Conservation (phyloP, 2,797 vertebrate species). For the Alcedo atthis region DNA sequence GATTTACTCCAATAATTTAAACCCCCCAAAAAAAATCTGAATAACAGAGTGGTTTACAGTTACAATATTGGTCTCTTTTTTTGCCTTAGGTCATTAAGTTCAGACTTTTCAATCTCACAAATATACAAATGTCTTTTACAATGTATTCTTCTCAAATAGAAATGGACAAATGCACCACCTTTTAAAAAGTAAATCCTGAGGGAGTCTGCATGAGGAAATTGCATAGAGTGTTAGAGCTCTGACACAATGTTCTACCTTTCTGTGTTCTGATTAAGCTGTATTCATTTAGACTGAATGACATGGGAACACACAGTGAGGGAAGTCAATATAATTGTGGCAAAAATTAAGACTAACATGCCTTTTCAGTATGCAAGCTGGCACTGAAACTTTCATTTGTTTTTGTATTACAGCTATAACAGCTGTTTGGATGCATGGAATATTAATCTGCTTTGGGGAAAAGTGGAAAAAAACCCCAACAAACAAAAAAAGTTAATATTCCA, state of each 20-base stretch:
- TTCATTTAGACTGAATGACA: conserved; percentile 6
- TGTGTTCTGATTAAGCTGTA: background rate
- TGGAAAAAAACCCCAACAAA: background rate
- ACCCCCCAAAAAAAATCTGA: background rate
- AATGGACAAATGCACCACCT: background rate
- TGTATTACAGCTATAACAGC: background rate
- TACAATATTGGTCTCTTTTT: background rate
- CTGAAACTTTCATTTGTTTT: conserved; percentile 9
- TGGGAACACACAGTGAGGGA: background rate
- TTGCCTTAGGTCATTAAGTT: background rate
- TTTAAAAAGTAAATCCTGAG: background rate
- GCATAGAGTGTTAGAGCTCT: background rate
- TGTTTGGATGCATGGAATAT: background rate
- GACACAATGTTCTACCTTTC: background rate
- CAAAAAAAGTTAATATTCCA: background rate
- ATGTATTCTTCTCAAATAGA: background rate
- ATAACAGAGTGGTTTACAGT: background rate
- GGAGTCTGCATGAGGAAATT: background rate
- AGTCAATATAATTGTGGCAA: conserved; percentile 7
- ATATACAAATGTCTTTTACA: background rate
- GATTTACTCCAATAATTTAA: background rate
- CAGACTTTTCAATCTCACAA: background rate
- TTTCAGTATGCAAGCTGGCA: background rate
- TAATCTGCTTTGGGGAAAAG: background rate
- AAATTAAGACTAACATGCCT: conserved; percentile 5